Conservation (phyloP, 2,888 invertebrate genomes). For the Sphaerophoria taeniata region DNA sequence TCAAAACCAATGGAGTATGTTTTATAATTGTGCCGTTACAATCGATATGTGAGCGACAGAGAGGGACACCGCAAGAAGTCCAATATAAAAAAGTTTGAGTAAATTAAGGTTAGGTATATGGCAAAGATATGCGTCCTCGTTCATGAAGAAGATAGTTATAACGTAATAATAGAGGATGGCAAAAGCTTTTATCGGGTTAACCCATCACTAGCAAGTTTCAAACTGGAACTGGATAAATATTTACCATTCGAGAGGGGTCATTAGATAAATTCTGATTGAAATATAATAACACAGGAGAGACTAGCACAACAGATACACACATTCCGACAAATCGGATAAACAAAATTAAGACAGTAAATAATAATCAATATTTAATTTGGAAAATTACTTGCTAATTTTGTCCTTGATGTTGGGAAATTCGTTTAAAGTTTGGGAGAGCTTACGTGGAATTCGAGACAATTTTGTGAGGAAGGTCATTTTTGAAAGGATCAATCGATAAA, state of each 20-base stretch:
- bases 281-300: constrained; percentile 23
- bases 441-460: too few relatives aligned
- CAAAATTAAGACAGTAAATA: constrained; percentile 16
- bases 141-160: not conserved
- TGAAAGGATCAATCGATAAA: too few relatives aligned
- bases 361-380: not conserved
- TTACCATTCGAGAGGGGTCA: constrained; percentile 14
- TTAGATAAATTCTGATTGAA: constrained; percentile 30
- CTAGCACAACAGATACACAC: not conserved
- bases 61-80: constrained; percentile 6
- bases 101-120: not conserved
- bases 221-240: constrained; percentile 6
- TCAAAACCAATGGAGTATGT: constrained; percentile 43
- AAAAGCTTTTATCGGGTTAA: constrained; percentile 8
- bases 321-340: not conserved
- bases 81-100: constrained; percentile 7
- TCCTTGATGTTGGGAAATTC: too few relatives aligned
- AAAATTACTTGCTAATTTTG: not conserved
- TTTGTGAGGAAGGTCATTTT: too few relatives aligned
- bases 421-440: too few relatives aligned
- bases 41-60: constrained; percentile 25
- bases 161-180: constrained; percentile 17
- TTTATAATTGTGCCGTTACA: constrained; percentile 22
- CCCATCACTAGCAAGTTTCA: not conserved
- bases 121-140: not conserved